Conservation (phyloP, 2,888 invertebrate species). For the Hemicrepidius hirtus region DNA sequence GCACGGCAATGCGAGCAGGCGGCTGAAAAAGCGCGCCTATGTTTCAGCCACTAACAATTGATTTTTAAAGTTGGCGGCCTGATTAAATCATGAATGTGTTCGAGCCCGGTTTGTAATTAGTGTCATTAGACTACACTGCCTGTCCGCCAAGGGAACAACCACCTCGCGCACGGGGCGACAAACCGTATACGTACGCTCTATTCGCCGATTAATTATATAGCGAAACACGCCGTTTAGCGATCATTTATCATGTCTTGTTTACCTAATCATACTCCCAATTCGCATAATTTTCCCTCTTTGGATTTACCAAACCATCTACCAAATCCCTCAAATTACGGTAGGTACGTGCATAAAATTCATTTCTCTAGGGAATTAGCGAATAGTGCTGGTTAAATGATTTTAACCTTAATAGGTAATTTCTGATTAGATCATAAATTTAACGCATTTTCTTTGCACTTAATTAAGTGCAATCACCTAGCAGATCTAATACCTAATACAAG, state of each 20-base stretch:
- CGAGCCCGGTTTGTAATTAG: slow-evolving; percentile 59
- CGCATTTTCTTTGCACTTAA: no score
- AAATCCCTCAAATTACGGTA: background rate
- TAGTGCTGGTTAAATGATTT: no score
- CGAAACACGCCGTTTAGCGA: slow-evolving; percentile 21
- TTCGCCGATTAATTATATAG: slow-evolving; percentile 39
- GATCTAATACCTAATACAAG: no score
- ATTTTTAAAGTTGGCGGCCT: slow-evolving; percentile 58
- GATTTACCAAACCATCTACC: slow-evolving; percentile 13
- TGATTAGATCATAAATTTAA: no score
- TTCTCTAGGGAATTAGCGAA: no score
- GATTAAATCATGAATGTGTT: slow-evolving; percentile 60
- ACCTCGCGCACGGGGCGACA: slow-evolving; percentile 47
- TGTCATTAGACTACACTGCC: slow-evolving; percentile 54
- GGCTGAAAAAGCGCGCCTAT: slow-evolving; percentile 57
- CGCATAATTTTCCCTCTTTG: slow-evolving; percentile 18
- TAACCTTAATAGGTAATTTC: no score
- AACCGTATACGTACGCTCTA: slow-evolving; percentile 38
- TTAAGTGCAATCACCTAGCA: no score
- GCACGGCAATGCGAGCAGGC: slow-evolving; percentile 57
- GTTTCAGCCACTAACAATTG: slow-evolving; percentile 59
- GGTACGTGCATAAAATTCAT: background rate
- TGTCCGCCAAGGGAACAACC: slow-evolving; percentile 44
- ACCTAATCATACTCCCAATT: slow-evolving; percentile 33
- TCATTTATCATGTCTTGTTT: slow-evolving; percentile 41